A percentile compares a stretch with the other conserved stretches of the same genome.
Conservation (phyloP, 2,113 vertebrate genomes). For the Dipodomys merriami region DNA sequence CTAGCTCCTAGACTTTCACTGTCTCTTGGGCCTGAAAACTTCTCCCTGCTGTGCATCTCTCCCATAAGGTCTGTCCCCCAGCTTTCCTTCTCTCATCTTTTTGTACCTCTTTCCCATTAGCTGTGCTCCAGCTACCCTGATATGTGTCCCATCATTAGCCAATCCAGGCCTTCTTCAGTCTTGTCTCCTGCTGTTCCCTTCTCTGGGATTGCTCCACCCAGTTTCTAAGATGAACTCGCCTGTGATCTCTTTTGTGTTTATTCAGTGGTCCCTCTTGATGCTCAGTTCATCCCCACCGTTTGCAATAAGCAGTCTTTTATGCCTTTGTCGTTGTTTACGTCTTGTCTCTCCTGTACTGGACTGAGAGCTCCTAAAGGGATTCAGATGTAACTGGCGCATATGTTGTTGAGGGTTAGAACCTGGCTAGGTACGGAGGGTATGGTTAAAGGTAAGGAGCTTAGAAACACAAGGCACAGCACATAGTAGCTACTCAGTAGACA, state of each 20-base stretch:
- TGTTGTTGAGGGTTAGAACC: background rate
- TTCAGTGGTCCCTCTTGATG: background rate
- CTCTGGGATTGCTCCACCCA: background rate
- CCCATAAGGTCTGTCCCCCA: background rate
- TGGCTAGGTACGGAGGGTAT: background rate
- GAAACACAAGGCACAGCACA: background rate
- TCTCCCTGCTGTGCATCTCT: background rate
- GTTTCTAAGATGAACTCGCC: background rate
- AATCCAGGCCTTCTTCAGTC: background rate
- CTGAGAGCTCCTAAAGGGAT: background rate
- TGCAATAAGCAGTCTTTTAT: constrained; percentile 18
- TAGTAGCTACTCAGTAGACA: constrained; percentile 27
- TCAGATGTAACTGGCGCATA: background rate
- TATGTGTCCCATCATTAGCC: background rate
- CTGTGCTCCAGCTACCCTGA: background rate
- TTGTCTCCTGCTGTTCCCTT: background rate
- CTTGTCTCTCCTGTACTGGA: background rate
- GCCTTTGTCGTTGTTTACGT: background rate
- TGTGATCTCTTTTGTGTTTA: background rate
- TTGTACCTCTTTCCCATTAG: background rate
- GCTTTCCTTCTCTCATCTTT: constrained; percentile 2
- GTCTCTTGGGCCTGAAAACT: background rate
- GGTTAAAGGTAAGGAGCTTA: constrained; percentile 5
- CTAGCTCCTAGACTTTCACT: background rate
- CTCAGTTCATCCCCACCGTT: background rate